phyloP scores from a whole-genome alignment of 2,797 vertebrate genomes.

The Delichon dasypus region DNA sequence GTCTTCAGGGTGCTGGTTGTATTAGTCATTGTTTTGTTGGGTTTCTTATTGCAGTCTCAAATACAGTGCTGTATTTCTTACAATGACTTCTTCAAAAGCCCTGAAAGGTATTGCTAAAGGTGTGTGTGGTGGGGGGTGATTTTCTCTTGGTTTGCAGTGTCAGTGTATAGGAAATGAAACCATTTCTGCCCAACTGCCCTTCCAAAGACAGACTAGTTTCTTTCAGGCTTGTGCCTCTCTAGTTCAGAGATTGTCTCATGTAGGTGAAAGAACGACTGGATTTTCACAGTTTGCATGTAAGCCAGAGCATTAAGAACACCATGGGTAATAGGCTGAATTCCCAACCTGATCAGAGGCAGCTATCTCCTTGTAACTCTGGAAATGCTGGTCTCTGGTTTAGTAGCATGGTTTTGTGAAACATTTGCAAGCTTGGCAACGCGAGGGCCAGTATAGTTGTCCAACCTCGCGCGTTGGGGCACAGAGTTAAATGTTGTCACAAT shows the following conservation, averaged over 20 bases:
- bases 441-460: background rate
- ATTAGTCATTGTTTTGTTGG: background rate
- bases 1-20: background rate
- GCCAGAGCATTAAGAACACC: background rate
- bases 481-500: background rate
- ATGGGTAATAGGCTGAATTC: background rate
- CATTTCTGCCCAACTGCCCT: background rate
- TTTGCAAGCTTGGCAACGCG: rapidly evolving
- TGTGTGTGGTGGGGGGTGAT: rapidly evolving
- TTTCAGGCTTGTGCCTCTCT: background rate
- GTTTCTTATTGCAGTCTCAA: background rate
- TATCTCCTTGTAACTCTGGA: background rate
- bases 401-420: background rate
- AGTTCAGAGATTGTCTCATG: background rate
- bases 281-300: background rate
- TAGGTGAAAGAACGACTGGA: background rate
- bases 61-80: background rate
- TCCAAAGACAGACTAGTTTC: background rate
- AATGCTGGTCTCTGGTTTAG: background rate
- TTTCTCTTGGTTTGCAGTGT: background rate
- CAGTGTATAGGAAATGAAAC: background rate
- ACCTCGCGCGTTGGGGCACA: background rate
- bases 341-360: background rate
- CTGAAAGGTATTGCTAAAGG: background rate
- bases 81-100: background rate